A percentile compares a stretch with the other conserved stretches of the same genome.
Conservation (phyloP, 2,113 vertebrate species). For the Lepidothrix coronata region DNA sequence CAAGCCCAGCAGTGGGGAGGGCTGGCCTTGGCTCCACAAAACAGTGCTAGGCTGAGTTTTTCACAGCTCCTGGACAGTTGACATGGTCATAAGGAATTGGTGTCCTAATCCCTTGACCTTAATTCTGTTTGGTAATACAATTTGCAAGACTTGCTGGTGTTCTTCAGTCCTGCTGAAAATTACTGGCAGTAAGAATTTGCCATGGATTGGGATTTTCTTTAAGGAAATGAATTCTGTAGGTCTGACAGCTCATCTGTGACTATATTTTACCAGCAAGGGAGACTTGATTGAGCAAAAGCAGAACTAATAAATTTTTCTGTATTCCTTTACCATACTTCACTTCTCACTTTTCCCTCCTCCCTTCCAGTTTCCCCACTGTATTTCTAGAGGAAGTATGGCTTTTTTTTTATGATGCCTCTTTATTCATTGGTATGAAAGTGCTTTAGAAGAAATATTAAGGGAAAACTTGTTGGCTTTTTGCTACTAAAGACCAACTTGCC, state of each 20-base stretch:
- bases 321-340: background rate
- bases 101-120: slow-evolving; percentile 56
- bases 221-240: background rate
- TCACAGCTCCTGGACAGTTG: background rate
- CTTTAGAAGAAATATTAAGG: background rate
- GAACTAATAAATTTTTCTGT: background rate
- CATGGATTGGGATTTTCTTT: background rate
- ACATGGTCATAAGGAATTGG: background rate
- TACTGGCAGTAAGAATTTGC: background rate
- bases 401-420: background rate
- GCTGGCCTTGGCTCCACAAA: background rate
- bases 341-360: background rate
- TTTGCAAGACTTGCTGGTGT: background rate
- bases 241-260: background rate
- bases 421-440: background rate
- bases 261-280: background rate
- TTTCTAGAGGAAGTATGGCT: background rate
- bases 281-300: background rate
- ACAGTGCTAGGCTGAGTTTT: background rate
- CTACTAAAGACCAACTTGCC: background rate
- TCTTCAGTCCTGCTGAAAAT: background rate
- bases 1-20: background rate
- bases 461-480: background rate
- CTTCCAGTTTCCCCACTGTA: background rate
- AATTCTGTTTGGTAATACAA: slow-evolving; percentile 38